Base-by-base conservation (phyloP, 1,140 invertebrate genomes). In the Ips typographus region DNA sequence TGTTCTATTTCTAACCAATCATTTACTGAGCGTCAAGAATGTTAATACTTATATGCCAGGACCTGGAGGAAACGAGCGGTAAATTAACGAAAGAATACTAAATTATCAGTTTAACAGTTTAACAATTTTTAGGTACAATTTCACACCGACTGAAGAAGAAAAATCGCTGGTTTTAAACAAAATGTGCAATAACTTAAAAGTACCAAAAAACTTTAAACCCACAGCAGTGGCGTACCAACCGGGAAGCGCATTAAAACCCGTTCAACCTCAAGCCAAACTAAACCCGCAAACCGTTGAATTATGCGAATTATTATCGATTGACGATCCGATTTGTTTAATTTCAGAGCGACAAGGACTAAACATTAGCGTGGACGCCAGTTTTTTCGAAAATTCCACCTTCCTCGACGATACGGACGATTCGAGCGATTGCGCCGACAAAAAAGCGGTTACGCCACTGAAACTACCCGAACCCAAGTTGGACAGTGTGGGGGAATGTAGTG, bases 1-100 rank as follows among this genome's bases (percentile, higher is more conserved):
- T 38, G 88, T 98, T 75, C 83, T 99, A 40, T 88, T 88, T 77
- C 85, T 88, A 55, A 98, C 96, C 1, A 94, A 98, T 86, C 91
- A 97, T 82, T 84, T 98, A 39, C 78, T 95, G 40, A 91, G 86
- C 77, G 85, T 93, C 0, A 90, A 89, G 76, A 86, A 82, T 72
- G 80, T 80, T 4, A 84, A 84, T 42, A 85, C 87, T 67, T 95
- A 92, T 76, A 89, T 97, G 87, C 95, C 95, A 8, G 91, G 91
- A 8, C 86, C 88, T 44, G 86, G 86, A 44, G 83, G 86, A 8
- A 81, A 82, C 70, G 87, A 89, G 78, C 88, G 87, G 89, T 90
- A 77, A 72, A 68, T 66, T 40, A 1, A 41, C 51, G 7, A 40
- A 3, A 5, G 3, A 58, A 47, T 44, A 6, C 1, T 61, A 61